Evolutionary conservation across 2,797 vertebrate genomes (phyloP).

Genomic region (Naso thynnoides): DNA sequence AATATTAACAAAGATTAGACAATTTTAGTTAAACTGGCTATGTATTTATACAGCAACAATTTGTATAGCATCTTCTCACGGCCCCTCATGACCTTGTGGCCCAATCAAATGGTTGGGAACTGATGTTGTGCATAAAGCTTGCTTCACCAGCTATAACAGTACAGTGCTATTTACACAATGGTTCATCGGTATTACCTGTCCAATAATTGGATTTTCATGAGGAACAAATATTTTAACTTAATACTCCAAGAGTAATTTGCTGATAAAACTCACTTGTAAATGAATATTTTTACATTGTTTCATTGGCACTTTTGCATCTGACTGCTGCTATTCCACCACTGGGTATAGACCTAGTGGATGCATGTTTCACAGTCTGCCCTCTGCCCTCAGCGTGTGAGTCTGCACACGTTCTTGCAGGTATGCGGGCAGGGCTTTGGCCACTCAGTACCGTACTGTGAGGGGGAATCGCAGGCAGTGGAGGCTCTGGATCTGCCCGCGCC

Average conservation of each 20-base stretch:
- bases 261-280: background rate
- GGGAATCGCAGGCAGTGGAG: conserved; percentile 89
- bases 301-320: background rate
- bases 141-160: background rate
- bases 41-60: background rate
- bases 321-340: background rate
- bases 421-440: conserved; percentile 89
- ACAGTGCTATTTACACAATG: no score
- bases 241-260: background rate
- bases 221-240: background rate
- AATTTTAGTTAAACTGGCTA: background rate
- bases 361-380: conserved; percentile 55
- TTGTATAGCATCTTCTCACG: background rate
- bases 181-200: no score
- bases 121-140: no score
- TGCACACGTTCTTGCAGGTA: conserved; percentile 85
- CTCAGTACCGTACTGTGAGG: conserved; percentile 86
- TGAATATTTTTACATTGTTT: background rate
- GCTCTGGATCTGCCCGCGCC: conserved; percentile 93
- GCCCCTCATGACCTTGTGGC: no score
- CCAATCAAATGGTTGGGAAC: no score
- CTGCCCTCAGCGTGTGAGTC: conserved; percentile 72
- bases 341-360: conserved; percentile 10
- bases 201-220: conserved; percentile 10
- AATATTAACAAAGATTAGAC: background rate